These are phyloP conservation scores for Octomys mimax DNA, from an alignment of 2,797 vertebrate genomes.

Conservation along the genomic window DNA sequence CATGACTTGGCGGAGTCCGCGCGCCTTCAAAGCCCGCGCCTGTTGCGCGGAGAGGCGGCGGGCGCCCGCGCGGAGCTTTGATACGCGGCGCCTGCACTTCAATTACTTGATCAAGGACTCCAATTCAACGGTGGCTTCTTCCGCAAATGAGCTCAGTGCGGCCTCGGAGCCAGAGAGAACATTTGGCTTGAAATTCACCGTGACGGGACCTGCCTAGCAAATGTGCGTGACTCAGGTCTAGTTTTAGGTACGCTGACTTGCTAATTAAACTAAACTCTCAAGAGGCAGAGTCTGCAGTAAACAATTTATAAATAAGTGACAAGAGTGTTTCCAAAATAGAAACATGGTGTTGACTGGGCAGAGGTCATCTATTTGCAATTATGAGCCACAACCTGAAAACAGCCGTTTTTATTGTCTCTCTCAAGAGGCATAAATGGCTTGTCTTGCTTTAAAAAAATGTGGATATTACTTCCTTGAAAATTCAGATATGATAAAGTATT, in stretches of 20 bases:
- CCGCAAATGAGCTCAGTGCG: constrained; percentile 70
- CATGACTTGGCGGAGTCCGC: constrained; percentile 91
- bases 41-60: not conserved
- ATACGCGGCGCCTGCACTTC: constrained; percentile 86
- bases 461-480: constrained; percentile 16
- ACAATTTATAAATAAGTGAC: constrained; percentile 60
- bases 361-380: not conserved
- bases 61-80: constrained; percentile 84
- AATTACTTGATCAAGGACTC: constrained; percentile 87
- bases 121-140: constrained; percentile 84
- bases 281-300: not conserved
- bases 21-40: constrained; percentile 90
- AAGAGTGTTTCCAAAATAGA: not conserved
- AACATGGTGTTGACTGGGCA: constrained; percentile 6
- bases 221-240: not conserved
- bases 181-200: constrained; percentile 33
- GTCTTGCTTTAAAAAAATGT: not conserved
- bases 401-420: constrained; percentile 27
- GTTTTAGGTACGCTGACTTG: fast-evolving
- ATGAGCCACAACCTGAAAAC: not conserved
- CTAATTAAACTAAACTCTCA: not conserved
- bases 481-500: not conserved
- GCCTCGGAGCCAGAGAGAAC: constrained; percentile 63
- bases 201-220: not conserved
- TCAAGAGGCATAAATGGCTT: constrained; percentile 4